Percentiles rank a stretch among this genome's conserved stretches.
Evolutionary conservation across 2,113 vertebrate genomes (phyloP).

Genomic region (Bagarius yarrelli): DNA sequence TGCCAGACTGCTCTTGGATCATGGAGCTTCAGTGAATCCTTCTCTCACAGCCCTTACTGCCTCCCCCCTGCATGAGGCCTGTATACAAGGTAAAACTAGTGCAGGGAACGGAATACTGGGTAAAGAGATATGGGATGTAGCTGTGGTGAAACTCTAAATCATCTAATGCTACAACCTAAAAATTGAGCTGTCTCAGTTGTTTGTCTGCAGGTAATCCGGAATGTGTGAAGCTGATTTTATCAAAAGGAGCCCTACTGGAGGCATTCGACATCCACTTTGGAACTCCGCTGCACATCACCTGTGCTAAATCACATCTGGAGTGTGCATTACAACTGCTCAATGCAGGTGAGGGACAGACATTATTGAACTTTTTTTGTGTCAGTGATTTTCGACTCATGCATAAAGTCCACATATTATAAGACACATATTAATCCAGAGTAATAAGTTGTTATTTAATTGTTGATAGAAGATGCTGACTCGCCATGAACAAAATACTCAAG

Average conservation of each 20-base stretch:
- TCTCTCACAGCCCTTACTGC: conserved; percentile 74
- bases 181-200: too few relatives aligned
- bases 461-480: not conserved
- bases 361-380: too few relatives aligned
- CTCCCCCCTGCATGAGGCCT: conserved; percentile 88
- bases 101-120: not conserved
- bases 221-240: conserved; percentile 81
- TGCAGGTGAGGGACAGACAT: conserved; percentile 71
- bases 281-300: conserved; percentile 85
- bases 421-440: not conserved
- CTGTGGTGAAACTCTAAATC: too few relatives aligned
- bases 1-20: conserved; percentile 76
- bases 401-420: too few relatives aligned
- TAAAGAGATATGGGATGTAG: too few relatives aligned
- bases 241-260: conserved; percentile 80
- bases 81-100: conserved; percentile 80
- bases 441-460: not conserved
- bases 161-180: too few relatives aligned
- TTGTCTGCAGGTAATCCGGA: conserved; percentile 74
- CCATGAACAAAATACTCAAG: too few relatives aligned
- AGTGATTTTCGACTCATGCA: too few relatives aligned
- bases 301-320: conserved; percentile 78
- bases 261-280: conserved; percentile 87
- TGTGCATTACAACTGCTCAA: conserved; percentile 81
- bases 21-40: conserved; percentile 85